Conservation (phyloP, 1,140 invertebrate species). For the Diprion similis region DNA sequence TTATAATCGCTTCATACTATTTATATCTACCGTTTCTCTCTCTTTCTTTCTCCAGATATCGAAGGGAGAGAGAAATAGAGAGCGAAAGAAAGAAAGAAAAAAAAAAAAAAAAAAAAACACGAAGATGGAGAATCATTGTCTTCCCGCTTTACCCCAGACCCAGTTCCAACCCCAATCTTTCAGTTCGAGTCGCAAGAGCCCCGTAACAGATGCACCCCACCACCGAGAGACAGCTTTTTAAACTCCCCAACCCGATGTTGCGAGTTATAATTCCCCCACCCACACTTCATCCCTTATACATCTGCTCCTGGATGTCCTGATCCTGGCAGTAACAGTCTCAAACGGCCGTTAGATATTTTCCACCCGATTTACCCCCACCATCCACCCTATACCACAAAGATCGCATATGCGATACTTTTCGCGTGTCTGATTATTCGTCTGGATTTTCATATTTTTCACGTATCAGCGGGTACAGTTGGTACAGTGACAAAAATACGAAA, state of each 20-base stretch:
- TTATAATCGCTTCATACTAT: background rate
- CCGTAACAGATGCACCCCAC: slow-evolving; percentile 53
- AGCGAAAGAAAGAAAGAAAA: background rate
- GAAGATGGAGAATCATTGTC: slow-evolving; percentile 1
- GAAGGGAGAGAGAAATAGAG: background rate
- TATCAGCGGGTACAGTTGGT: no score
- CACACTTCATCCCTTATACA: slow-evolving; percentile 24
- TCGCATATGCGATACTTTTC: no score
- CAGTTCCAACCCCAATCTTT: background rate
- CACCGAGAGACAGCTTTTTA: slow-evolving; percentile 51
- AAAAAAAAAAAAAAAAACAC: background rate
- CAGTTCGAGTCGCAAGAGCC: slow-evolving; percentile 38
- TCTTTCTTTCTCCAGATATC: background rate
- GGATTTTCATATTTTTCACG: no score
- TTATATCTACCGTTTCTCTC: no score
- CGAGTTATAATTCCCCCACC: slow-evolving; percentile 22
- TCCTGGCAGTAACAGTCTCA: slow-evolving; percentile 47
- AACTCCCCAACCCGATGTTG: slow-evolving; percentile 42
- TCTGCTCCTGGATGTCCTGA: slow-evolving; percentile 35
- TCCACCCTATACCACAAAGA: background rate
- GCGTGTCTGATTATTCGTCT: no score
- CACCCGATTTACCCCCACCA: slow-evolving; percentile 37
- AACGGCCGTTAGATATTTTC: slow-evolving; percentile 47
- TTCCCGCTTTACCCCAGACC: background rate
- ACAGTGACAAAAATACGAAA: no score